These are phyloP conservation scores for Greenwoodochromis staneri DNA, from an alignment of 2,113 vertebrate genomes.

Conservation along the genomic window DNA sequence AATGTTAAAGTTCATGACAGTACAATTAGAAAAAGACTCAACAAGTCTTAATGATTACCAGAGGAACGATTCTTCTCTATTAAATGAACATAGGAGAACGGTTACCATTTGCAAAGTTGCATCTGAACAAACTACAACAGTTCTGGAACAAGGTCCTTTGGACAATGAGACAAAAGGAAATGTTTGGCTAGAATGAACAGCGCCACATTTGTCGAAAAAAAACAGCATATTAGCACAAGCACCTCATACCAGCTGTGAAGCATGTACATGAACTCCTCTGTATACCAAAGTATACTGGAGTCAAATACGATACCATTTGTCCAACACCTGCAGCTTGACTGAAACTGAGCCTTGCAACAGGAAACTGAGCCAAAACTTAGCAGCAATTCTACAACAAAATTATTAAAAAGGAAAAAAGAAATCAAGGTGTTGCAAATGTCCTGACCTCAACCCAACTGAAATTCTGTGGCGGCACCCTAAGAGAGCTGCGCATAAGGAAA, in stretches of 20 bases:
- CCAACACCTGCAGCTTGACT: background rate
- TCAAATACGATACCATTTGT: background rate
- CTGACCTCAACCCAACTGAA: background rate
- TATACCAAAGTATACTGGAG: background rate
- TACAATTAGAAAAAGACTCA: background rate
- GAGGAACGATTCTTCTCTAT: rapidly evolving
- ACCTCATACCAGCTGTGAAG: background rate
- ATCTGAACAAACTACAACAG: background rate
- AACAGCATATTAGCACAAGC: rapidly evolving
- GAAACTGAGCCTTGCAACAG: background rate
- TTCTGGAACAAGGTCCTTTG: background rate
- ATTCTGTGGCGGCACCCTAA: background rate
- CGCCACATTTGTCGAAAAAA: rapidly evolving
- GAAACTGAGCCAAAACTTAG: background rate
- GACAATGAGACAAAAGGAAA: background rate
- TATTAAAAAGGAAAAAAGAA: background rate
- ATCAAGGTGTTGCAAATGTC: background rate
- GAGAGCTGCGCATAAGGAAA: background rate
- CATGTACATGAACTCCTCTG: background rate
- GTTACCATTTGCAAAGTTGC: background rate
- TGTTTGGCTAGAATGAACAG: background rate
- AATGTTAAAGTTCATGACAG: background rate
- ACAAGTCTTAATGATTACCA: background rate
- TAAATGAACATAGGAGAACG: background rate
- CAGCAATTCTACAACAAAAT: background rate